These are phyloP conservation scores for Takifugu bimaculatus DNA, from an alignment of 2,113 vertebrate species.

Conservation along the genomic window DNA sequence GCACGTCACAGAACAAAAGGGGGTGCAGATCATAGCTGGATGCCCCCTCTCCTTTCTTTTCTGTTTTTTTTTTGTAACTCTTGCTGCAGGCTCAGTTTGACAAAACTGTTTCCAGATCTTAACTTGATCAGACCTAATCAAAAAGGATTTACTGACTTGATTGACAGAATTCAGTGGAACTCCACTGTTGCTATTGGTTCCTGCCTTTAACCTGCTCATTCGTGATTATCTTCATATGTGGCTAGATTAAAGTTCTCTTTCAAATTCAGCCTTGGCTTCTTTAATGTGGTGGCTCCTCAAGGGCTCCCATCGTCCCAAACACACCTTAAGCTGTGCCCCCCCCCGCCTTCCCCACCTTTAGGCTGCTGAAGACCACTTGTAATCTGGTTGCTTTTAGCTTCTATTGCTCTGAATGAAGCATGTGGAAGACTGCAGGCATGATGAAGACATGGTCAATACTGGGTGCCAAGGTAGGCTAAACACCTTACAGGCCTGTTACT, in stretches of 20 bases:
- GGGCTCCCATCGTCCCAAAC: no score
- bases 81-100: conserved; percentile 50
- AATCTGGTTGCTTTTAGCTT: conserved; percentile 4
- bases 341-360: no score
- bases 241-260: no score
- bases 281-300: no score
- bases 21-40: conserved; percentile 41
- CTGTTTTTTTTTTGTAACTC: background rate
- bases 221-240: no score
- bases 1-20: conserved; percentile 31
- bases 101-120: conserved; percentile 64
- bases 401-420: background rate
- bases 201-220: no score
- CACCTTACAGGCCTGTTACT: background rate
- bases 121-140: conserved; percentile 16
- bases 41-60: conserved; percentile 12
- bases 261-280: no score
- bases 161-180: no score
- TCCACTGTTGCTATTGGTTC: no score
- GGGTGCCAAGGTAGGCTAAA: background rate
- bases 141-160: conserved; percentile 21
- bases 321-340: no score
- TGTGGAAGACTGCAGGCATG: no score
- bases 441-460: background rate
- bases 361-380: background rate